phyloP scores from a whole-genome alignment of 2,888 invertebrate species.

The Aphodius granarius region DNA sequence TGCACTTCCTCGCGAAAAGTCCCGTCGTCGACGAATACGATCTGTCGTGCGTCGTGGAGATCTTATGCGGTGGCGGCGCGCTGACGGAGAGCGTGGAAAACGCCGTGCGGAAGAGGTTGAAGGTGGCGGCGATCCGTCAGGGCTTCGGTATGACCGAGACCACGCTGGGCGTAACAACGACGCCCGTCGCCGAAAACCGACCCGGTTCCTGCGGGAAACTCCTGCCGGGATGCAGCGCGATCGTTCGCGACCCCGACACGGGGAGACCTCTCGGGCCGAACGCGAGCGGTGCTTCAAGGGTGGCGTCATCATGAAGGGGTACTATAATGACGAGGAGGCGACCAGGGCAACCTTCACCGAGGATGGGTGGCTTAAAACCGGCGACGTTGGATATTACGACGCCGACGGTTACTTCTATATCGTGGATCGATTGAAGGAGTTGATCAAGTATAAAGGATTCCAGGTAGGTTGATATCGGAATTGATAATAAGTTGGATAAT shows the following conservation, averaged over 20 bases:
- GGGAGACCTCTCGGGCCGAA: slow-evolving; percentile 63
- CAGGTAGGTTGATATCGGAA: too few relatives aligned
- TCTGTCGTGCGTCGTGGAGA: slow-evolving; percentile 65
- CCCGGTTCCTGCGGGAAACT: slow-evolving; percentile 67
- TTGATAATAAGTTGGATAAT: too few relatives aligned
- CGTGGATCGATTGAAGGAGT: slow-evolving; percentile 83
- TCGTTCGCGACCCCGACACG: slow-evolving; percentile 64
- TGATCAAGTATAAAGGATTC: slow-evolving; percentile 88
- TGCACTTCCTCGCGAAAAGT: slow-evolving; percentile 79
- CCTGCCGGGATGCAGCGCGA: slow-evolving; percentile 64
- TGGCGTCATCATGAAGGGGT: slow-evolving; percentile 62
- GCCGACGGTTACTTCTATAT: slow-evolving; percentile 75
- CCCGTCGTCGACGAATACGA: slow-evolving; percentile 75
- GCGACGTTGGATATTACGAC: slow-evolving; percentile 84
- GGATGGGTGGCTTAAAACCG: slow-evolving; percentile 78
- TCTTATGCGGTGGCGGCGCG: slow-evolving; percentile 80
- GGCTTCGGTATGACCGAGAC: slow-evolving; percentile 80
- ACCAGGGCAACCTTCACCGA: slow-evolving; percentile 65
- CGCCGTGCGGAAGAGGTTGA: slow-evolving; percentile 58
- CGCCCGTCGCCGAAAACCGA: slow-evolving; percentile 49
- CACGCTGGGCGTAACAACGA: slow-evolving; percentile 59
- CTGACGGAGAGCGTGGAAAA: slow-evolving; percentile 69
- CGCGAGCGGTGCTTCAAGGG: slow-evolving; percentile 81
- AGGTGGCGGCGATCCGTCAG: slow-evolving; percentile 54
- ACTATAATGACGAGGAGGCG: slow-evolving; percentile 68